Base-by-base conservation (phyloP, 2,888 invertebrate species). In the Polia nebulosa region DNA sequence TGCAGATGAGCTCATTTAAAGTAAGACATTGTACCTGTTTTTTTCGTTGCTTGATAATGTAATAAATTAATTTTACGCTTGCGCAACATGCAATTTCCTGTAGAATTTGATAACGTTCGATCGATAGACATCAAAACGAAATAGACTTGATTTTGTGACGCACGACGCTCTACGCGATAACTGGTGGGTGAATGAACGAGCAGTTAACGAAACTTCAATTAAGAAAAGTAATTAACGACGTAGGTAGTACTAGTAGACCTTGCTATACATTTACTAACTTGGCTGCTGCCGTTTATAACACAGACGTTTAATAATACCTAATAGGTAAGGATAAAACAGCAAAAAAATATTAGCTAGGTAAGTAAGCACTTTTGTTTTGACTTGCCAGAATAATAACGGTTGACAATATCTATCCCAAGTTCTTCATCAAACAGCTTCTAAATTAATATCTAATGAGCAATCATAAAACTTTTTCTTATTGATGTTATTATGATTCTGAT, bases 41-140 rank as follows among this genome's bases (percentile, higher is more conserved):
- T 25, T 20, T 67, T 45, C 25, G n/a, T 44, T 55, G 20, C 22
- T 41, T 29, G 29, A 57, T 27, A 53, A 39, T 34, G 57, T 70
- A 29, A 60, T 56, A 60, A 69, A 59, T 56, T 45, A 76, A 70
- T 67, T 52, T 58, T 17, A 49, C 34, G 70, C 47, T 70, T 45
- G 56, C 55, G 56, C 45, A 56, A 60, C 76, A 76, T 76, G 59
- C 70, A 69, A 61, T 76, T 73, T 76, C 56, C 60, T 61, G 60
- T 61, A 56, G 39, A 60, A 56, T 47, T 76, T 57, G 51, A 61
- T 49, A 55, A 25, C 44, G 34, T 56, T 60, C 60, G 27, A 57
- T 53, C 34, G 52, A 68, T 59, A 55, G 22, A 55, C 13, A 36
- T 55, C 25, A 39, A 68, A 76, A 60, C n/a, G 49, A 60, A 60